These are phyloP conservation scores for Amphiprion clarkii DNA, from an alignment of 2,797 vertebrate genomes.

Conservation along the genomic window DNA sequence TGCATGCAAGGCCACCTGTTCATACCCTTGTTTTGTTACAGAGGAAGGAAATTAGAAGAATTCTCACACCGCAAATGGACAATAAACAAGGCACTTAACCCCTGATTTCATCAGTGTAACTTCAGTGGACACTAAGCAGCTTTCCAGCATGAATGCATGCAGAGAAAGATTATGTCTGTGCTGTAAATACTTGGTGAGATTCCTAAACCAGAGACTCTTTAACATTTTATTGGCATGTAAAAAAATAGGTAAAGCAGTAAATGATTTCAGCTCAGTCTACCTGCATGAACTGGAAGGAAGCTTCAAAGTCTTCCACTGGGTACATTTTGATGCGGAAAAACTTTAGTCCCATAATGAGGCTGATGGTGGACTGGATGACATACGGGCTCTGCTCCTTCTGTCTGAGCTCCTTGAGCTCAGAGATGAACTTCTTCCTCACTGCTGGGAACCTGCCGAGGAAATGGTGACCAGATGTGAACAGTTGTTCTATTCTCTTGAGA, in stretches of 20 bases:
- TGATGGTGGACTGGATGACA: slow-evolving; percentile 96
- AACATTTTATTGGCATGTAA: neutral
- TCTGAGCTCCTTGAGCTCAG: slow-evolving; percentile 95
- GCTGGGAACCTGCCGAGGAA: slow-evolving; percentile 90
- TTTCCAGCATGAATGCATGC: slow-evolving; percentile 29
- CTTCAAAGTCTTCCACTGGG: slow-evolving; percentile 99
- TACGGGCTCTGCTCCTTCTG: slow-evolving; percentile 98
- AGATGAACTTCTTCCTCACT: slow-evolving; percentile 99
- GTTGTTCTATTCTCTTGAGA: neutral
- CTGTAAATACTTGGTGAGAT: neutral
- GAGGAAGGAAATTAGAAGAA: slow-evolving; percentile 40
- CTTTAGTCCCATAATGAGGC: slow-evolving; percentile 99
- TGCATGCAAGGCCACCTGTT: slow-evolving; percentile 12
- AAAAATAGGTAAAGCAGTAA: neutral
- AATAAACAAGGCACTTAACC: slow-evolving; percentile 41
- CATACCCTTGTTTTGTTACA: slow-evolving; percentile 5
- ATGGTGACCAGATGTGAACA: slow-evolving; percentile 36
- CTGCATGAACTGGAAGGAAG: slow-evolving; percentile 99
- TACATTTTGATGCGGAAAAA: slow-evolving; percentile 99
- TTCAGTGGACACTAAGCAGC: slow-evolving; percentile 19
- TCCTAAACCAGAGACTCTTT: neutral
- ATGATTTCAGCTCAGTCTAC: slow-evolving; percentile 73
- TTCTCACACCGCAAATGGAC: slow-evolving; percentile 20
- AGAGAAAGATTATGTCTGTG: neutral
- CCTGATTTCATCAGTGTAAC: slow-evolving; percentile 34